Base-by-base conservation (phyloP, 1,140 invertebrate genomes). In the Ceratoteleas bidentatus region DNA sequence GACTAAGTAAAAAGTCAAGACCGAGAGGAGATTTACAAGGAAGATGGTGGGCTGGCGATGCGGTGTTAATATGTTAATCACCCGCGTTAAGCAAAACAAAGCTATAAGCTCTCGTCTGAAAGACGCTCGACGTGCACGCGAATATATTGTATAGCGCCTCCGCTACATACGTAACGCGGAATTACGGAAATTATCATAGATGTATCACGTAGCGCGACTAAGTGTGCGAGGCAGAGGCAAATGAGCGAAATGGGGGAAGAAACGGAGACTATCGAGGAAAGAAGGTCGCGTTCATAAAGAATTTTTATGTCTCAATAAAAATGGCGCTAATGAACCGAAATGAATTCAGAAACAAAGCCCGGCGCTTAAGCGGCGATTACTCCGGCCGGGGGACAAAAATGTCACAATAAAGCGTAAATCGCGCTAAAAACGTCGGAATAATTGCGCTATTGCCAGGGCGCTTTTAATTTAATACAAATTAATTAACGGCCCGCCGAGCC, bases 51-150 rank as follows among this genome's bases (percentile, higher is more conserved):
- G 33, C 47, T 47, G 32, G 43, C 80, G 54, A 77, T 77, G 69
- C 73, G 60, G 73, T 77, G 74, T 82, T 82, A 82, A 83, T 83
- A 84, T 84, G 81, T 80, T 84, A 84, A 84, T 84, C 81, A 80
- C 81, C 53, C 43, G 81, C 56, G 68, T 74, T 66, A 74, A 78
- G 76, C 74, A 76, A 84, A 84, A 80, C 76, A 78, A 78, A 74
- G 74, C 81, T 83, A 77, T 78, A 83, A 82, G 80, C 80, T 77
- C 80, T 77, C 50, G 43, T 82, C 36, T 82, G 69, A 82, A 77
- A 82, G 80, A 82, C 69, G 66, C 76, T 72, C 66, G 76, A 79
- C 75, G 70, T 79, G 76, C 81, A 83, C 81, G 81, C 81, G 81
- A 84, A 70, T 84, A 84, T 58, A 75, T 73, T 76, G 66, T 75